Evolutionary conservation across 2,113 vertebrate species (phyloP).

Genomic region (Sterrhoptilus dennistouni): DNA sequence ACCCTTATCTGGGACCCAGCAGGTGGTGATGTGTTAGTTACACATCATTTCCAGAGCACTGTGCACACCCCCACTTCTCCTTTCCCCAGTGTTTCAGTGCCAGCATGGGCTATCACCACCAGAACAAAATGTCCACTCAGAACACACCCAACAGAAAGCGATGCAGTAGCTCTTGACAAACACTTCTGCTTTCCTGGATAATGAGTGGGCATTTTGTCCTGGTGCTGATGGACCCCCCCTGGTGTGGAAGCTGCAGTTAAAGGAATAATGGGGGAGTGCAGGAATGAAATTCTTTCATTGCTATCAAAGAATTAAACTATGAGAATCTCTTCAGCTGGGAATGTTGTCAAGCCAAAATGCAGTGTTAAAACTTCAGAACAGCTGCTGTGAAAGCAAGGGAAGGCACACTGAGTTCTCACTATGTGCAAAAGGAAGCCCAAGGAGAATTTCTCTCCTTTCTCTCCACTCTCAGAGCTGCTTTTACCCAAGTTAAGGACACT

Average conservation of each 20-base stretch:
- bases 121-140: background rate
- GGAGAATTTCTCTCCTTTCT: background rate
- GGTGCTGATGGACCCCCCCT: background rate
- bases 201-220: background rate
- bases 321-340: background rate
- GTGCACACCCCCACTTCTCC: background rate
- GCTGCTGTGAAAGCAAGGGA: background rate
- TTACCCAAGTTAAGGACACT: background rate
- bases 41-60: background rate
- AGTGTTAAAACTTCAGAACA: background rate
- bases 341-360: background rate
- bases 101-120: background rate
- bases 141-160: background rate
- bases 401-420: background rate
- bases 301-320: background rate
- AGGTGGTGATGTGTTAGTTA: background rate
- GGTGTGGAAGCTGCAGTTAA: background rate
- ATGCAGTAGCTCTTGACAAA: background rate
- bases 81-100: accelerated
- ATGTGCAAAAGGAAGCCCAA: background rate
- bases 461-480: background rate
- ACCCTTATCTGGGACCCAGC: background rate
- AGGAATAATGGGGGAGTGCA: background rate
- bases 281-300: background rate
- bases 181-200: background rate